Percentiles rank a stretch among this genome's conserved stretches.
phyloP scores from a whole-genome alignment of 2,888 invertebrate genomes.

The Congeria kusceri region DNA sequence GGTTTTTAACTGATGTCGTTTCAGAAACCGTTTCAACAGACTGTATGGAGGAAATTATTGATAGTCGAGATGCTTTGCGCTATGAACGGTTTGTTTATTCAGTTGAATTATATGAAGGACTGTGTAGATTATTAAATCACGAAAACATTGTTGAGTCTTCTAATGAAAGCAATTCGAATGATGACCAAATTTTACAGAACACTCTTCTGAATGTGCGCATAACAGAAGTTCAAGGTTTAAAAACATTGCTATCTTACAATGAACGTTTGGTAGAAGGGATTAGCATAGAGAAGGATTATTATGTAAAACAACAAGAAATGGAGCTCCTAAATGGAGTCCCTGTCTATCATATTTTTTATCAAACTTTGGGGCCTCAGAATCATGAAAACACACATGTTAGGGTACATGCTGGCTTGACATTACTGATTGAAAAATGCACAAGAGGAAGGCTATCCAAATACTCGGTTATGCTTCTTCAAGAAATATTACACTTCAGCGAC shows the following conservation, averaged over 20 bases:
- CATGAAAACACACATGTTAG: no score
- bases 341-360: no score
- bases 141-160: background rate
- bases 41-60: constrained; percentile 2
- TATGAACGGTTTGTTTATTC: constrained; percentile 21
- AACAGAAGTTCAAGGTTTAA: constrained; percentile 19
- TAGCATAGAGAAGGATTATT: constrained; percentile 6
- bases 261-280: background rate
- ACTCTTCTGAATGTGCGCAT: constrained; percentile 12
- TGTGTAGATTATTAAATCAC: constrained; percentile 37
- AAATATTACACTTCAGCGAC: constrained; percentile 14
- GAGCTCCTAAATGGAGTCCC: background rate
- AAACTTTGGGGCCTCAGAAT: no score
- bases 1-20: constrained; percentile 28
- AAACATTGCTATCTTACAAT: constrained; percentile 19
- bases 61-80: constrained; percentile 7
- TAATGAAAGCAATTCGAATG: background rate
- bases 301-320: background rate
- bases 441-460: constrained; percentile 14
- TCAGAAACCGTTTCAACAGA: constrained; percentile 14
- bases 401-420: constrained; percentile 6
- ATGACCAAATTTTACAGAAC: background rate
- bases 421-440: constrained; percentile 33
- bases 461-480: background rate
- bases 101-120: constrained; percentile 26